Evolutionary conservation across 2,113 vertebrate genomes (phyloP).

Genomic region (Colossoma macropomum): DNA sequence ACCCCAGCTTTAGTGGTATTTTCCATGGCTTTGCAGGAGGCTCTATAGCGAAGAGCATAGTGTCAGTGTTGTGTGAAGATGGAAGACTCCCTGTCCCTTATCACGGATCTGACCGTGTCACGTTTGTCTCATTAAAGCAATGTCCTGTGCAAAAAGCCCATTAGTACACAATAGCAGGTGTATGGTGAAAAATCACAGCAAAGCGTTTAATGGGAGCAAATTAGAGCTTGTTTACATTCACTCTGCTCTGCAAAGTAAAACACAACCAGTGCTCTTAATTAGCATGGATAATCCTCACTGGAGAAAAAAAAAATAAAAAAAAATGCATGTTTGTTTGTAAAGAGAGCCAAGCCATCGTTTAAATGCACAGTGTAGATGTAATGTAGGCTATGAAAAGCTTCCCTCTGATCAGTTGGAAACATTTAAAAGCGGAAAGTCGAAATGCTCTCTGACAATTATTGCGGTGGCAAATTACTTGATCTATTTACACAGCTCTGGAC

Average conservation of each 20-base stretch:
- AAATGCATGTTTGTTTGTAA: conserved; percentile 15
- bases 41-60: background rate
- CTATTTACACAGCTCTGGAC: conserved; percentile 52
- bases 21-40: background rate
- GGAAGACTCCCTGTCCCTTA: background rate
- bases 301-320: conserved; percentile 42
- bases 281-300: conserved; percentile 55
- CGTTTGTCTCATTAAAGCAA: conserved; percentile 61
- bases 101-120: conserved; percentile 38
- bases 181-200: conserved; percentile 56
- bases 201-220: conserved; percentile 66
- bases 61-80: conserved; percentile 6
- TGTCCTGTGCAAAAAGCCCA: conserved; percentile 51
- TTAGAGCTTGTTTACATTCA: conserved; percentile 70
- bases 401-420: background rate
- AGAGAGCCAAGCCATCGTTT: conserved; percentile 11
- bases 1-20: conserved; percentile 7
- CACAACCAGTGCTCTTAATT: conserved; percentile 61
- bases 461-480: conserved; percentile 51
- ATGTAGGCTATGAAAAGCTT: conserved; percentile 17
- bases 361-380: conserved; percentile 13
- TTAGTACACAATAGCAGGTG: conserved; percentile 64
- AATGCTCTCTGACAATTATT: conserved; percentile 38
- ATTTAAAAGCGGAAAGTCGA: conserved; percentile 16
- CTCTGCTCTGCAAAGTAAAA: conserved; percentile 60